Base-by-base conservation (phyloP, 2,888 invertebrate species). In the Dicyrtoma fusca region DNA sequence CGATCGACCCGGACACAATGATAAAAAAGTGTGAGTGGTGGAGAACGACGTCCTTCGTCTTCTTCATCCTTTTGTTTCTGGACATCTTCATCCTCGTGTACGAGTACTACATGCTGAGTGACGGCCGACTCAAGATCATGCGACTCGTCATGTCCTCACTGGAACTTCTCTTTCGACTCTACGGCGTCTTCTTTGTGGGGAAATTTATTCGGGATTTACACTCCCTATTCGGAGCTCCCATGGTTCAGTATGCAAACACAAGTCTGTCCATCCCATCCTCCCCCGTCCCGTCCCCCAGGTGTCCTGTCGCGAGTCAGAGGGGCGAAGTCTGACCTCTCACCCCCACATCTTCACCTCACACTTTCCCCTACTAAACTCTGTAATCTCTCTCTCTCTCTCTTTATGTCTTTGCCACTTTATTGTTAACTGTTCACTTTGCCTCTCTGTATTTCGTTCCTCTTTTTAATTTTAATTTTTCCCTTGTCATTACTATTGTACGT, bases 21-120 rank as follows among this genome's bases (percentile, higher is more conserved):
- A 76, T 80, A 25, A 76, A 77, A 34, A 80, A 80, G 61, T 80
- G 79, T 71, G 49, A 45, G 1, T 77, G 77, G 76, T 80, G 79
- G 79, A 59, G 77, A 13, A 71, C 63, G 8, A 73, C 77, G 10
- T 76, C 76, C 17, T 70, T 73, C n/a, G 34, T 80, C 0, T 76
- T 78, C 51, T 74, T 80, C 53, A 21, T 78, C 44, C 69, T 74
- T 13, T 66, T 78, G 6, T 14, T 45, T 21, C 47, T 78, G 53
- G 78, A 79, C 55, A 72, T 78, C 11, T 25, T 78, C 44, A 71
- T 76, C n/a, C 44, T 75, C 13, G n/a, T 78, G 5, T 79, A 77
- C 57, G 76, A 74, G 49, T 70, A 26, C 17, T 65, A 71, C 45
- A n/a, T 74, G 2, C 45, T 63, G 13, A 74, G n/a, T 11, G 72